These are phyloP conservation scores for Lasioglossum lativentre DNA, from an alignment of 2,888 invertebrate genomes.

Conservation along the genomic window DNA sequence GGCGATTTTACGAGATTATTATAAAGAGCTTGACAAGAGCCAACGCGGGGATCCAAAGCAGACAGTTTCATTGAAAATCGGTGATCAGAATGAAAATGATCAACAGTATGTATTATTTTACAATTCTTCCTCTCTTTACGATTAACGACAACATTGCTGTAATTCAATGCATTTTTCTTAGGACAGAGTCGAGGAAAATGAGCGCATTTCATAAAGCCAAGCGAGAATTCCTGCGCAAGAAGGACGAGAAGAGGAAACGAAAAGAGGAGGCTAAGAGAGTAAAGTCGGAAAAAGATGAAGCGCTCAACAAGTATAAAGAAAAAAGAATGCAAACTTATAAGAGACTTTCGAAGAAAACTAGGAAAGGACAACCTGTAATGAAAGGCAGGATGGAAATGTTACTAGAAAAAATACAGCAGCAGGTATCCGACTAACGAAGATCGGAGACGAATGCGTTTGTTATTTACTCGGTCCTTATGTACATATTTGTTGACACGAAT, in stretches of 20 bases:
- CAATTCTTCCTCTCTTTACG: not conserved
- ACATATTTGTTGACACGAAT: not conserved
- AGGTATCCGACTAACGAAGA: slow-evolving; percentile 31
- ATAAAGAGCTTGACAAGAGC: slow-evolving; percentile 86
- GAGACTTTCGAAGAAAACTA: slow-evolving; percentile 91
- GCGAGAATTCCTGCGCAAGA: slow-evolving; percentile 86
- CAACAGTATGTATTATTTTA: slow-evolving; percentile 23
- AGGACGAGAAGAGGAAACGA: slow-evolving; percentile 86
- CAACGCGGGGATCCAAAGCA: slow-evolving; percentile 76
- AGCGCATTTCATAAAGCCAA: slow-evolving; percentile 86
- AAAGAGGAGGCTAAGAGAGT: slow-evolving; percentile 85
- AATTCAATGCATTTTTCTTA: not conserved
- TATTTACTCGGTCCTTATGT: not conserved
- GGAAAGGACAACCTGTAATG: slow-evolving; percentile 95
- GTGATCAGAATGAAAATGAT: slow-evolving; percentile 1
- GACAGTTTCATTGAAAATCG: not conserved
- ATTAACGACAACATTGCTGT: not conserved
- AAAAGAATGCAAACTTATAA: slow-evolving; percentile 90
- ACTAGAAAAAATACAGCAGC: slow-evolving; percentile 90
- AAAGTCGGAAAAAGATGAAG: slow-evolving; percentile 87
- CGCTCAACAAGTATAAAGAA: slow-evolving; percentile 89
- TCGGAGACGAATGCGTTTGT: not conserved
- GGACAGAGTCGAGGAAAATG: slow-evolving; percentile 65
- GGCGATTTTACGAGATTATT: slow-evolving; percentile 86
- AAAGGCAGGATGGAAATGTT: slow-evolving; percentile 91